Percentiles rank a stretch among this genome's conserved stretches.
phyloP scores from a whole-genome alignment of 2,888 invertebrate genomes.

The Abrostola tripartita region DNA sequence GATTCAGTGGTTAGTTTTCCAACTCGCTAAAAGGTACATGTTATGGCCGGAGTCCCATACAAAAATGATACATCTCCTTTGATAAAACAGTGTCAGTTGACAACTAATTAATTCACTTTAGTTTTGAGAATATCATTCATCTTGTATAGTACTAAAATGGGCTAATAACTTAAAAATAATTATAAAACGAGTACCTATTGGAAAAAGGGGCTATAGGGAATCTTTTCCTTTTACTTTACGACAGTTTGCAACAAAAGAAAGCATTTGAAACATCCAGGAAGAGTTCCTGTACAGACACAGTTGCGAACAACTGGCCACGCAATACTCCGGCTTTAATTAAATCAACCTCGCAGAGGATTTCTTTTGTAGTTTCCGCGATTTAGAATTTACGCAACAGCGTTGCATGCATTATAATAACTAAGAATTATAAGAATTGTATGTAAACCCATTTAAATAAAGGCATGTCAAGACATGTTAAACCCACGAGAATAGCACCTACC shows the following conservation, averaged over 20 bases:
- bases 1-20: no score
- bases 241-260: not conserved
- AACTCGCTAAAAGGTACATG: no score
- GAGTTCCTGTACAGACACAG: not conserved
- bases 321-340: slow-evolving; percentile 45
- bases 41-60: no score
- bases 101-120: no score
- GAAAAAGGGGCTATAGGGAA: not conserved
- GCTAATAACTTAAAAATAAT: no score
- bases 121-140: no score
- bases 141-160: no score
- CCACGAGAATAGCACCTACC: no score
- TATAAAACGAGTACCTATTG: no score
- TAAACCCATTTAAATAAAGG: not conserved
- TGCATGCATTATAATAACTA: not conserved
- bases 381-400: slow-evolving; percentile 13
- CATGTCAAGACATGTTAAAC: no score
- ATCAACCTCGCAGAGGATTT: slow-evolving; percentile 26
- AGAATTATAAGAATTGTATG: not conserved
- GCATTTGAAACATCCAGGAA: not conserved
- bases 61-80: no score
- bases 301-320: slow-evolving; percentile 22
- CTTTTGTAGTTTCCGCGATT: slow-evolving; percentile 29
- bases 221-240: not conserved
- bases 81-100: no score